A percentile compares a stretch with the other conserved stretches of the same genome.
These are phyloP conservation scores for Neotragus pygmaeus DNA, from an alignment of 2,113 vertebrate genomes.

Conservation along the genomic window DNA sequence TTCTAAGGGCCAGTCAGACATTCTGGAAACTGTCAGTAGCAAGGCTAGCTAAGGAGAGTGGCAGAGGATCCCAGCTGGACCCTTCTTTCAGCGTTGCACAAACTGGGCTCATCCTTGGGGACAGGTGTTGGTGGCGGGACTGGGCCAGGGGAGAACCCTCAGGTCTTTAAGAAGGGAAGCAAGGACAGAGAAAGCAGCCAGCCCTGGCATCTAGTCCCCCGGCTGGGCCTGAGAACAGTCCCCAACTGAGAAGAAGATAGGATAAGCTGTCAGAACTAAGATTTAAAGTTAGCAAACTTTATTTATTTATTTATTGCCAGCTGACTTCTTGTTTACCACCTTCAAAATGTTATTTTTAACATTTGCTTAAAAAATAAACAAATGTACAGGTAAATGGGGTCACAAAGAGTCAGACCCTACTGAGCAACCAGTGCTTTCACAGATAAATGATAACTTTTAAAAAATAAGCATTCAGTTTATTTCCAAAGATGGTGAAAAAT, in stretches of 20 bases:
- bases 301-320: neutral
- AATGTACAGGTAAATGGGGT: neutral
- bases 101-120: neutral
- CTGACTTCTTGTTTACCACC: neutral
- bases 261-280: neutral
- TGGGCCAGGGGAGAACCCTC: neutral
- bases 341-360: neutral
- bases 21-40: neutral
- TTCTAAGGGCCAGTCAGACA: neutral
- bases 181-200: neutral
- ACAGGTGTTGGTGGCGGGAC: neutral
- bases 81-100: neutral
- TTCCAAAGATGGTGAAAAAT: neutral
- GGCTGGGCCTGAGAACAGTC: neutral
- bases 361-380: conserved; percentile 1
- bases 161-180: neutral
- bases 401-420: neutral
- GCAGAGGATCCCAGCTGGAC: neutral
- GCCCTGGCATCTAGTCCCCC: neutral
- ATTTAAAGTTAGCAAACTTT: neutral
- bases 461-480: neutral
- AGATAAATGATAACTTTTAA: neutral
- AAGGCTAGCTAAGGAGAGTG: neutral
- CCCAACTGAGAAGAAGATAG: neutral
- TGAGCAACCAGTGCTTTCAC: neutral